Conservation (phyloP, 2,113 vertebrate species). For the Paracanthobrama guichenoti region DNA sequence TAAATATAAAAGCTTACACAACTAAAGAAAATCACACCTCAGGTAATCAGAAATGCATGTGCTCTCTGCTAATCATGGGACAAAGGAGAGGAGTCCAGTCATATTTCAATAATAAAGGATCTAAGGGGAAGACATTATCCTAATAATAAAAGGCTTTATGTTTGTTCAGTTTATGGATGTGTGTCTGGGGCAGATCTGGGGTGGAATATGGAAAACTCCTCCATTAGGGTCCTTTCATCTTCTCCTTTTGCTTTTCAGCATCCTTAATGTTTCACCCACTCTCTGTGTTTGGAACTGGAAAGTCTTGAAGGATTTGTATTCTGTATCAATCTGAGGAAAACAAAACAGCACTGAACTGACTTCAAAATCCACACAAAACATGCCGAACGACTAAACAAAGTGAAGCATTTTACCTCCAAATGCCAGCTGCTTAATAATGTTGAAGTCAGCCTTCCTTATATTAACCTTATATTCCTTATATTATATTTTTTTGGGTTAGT, state of each 20-base stretch:
- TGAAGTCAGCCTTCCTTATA: too few relatives aligned
- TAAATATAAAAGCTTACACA: slow-evolving; percentile 37
- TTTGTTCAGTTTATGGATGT: slow-evolving; percentile 26
- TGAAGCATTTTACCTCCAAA: not conserved
- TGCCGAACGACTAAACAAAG: not conserved
- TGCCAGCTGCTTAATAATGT: not conserved
- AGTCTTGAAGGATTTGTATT: slow-evolving; percentile 15
- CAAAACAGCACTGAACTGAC: not conserved
- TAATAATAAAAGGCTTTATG: slow-evolving; percentile 60
- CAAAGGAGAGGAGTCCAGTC: slow-evolving; percentile 65
- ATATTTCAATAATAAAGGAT: slow-evolving; percentile 74
- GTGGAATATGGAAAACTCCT: slow-evolving; percentile 54
- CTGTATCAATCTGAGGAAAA: not conserved
- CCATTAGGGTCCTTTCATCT: slow-evolving; percentile 51
- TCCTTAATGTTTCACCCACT: slow-evolving; percentile 32
- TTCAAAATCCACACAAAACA: not conserved
- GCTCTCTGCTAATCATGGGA: slow-evolving; percentile 58
- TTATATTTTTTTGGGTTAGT: too few relatives aligned
- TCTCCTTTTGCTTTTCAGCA: slow-evolving; percentile 23
- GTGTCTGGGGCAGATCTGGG: slow-evolving; percentile 32
- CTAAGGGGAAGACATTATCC: slow-evolving; percentile 63
- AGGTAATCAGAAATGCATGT: slow-evolving; percentile 40
- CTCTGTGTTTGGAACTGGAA: slow-evolving; percentile 24
- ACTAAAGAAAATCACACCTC: slow-evolving; percentile 44
- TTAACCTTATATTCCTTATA: too few relatives aligned